These are phyloP conservation scores for Sinotaia quadrata DNA, from an alignment of 2,888 invertebrate species.

Conservation along the genomic window DNA sequence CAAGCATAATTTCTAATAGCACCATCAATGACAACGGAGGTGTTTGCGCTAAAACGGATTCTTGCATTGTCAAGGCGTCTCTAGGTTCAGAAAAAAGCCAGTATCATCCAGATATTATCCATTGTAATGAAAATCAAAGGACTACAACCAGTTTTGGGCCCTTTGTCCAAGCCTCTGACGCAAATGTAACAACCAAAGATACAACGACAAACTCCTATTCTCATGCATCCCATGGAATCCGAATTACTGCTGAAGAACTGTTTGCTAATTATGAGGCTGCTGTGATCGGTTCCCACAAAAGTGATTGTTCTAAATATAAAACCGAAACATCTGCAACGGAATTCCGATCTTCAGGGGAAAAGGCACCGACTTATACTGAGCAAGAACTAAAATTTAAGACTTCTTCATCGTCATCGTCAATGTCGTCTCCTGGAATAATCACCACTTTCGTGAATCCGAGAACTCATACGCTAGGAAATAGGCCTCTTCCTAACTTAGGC, in stretches of 20 bases:
- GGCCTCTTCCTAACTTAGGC: too few species aligned
- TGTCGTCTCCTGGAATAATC: background rate
- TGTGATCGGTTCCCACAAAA: slow-evolving; percentile 6
- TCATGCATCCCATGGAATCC: slow-evolving; percentile 11
- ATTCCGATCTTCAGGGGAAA: background rate
- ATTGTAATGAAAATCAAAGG: too few species aligned
- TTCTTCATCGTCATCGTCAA: background rate
- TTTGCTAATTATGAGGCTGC: slow-evolving; percentile 27
- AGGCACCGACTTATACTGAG: background rate
- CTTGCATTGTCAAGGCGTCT: background rate
- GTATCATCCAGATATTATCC: too few species aligned
- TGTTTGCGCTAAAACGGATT: background rate
- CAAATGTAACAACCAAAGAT: background rate
- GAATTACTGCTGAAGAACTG: slow-evolving; percentile 25
- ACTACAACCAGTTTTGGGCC: too few species aligned
- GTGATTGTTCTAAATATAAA: too few species aligned
- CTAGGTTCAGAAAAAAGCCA: background rate
- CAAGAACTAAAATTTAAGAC: background rate
- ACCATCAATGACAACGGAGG: background rate
- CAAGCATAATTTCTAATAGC: background rate
- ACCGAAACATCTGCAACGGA: background rate
- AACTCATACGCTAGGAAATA: background rate
- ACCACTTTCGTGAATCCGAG: background rate
- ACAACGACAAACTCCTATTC: background rate
- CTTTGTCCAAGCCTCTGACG: too few species aligned